A percentile compares a stretch with the other conserved stretches of the same genome.
Conservation (phyloP, 2,888 invertebrate genomes). For the Eupithecia exiguata region DNA sequence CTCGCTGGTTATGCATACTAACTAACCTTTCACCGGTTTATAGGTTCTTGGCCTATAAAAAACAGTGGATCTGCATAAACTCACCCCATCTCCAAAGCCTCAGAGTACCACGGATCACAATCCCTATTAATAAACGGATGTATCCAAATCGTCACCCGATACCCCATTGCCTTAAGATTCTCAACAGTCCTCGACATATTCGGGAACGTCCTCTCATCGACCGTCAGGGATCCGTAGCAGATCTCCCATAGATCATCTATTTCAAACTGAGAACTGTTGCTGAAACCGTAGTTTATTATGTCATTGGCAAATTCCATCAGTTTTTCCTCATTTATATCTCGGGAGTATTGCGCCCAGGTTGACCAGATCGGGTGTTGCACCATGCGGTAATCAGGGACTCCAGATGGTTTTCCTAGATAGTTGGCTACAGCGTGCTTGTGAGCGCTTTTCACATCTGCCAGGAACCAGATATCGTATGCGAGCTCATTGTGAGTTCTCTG, state of each 20-base stretch:
- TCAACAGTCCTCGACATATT: slow-evolving; percentile 85
- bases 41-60: neutral
- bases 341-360: slow-evolving; percentile 91
- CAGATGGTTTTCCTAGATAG: slow-evolving; percentile 85
- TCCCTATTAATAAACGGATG: slow-evolving; percentile 93
- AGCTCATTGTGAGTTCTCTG: slow-evolving; percentile 69
- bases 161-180: slow-evolving; percentile 85
- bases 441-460: slow-evolving; percentile 83
- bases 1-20: no score
- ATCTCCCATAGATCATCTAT: slow-evolving; percentile 95
- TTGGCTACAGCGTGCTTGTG: slow-evolving; percentile 85
- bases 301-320: slow-evolving; percentile 86
- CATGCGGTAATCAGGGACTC: slow-evolving; percentile 86
- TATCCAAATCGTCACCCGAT: slow-evolving; percentile 91
- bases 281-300: slow-evolving; percentile 86
- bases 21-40: neutral
- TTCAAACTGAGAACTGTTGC: slow-evolving; percentile 88
- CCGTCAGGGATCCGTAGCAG: slow-evolving; percentile 91
- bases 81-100: slow-evolving; percentile 83
- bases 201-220: slow-evolving; percentile 88
- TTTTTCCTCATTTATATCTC: slow-evolving; percentile 84
- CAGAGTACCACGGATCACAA: slow-evolving; percentile 85
- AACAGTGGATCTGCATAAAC: slow-evolving; percentile 34
- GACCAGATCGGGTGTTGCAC: slow-evolving; percentile 94
- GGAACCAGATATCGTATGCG: slow-evolving; percentile 85